Evolutionary conservation across 1,140 invertebrate genomes (phyloP).

Genomic region (Hetaerina americana): DNA sequence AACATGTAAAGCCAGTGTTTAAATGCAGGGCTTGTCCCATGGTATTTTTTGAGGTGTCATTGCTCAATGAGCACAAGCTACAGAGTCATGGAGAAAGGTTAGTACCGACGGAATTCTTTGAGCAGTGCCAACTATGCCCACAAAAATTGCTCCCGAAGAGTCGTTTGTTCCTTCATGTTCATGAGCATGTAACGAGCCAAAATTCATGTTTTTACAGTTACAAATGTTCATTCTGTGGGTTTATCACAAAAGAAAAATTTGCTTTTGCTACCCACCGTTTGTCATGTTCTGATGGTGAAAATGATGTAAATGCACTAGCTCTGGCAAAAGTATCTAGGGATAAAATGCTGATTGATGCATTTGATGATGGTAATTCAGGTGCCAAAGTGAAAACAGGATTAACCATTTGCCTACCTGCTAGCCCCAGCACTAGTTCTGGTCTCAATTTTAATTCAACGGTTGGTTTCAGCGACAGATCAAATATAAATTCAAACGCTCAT

Average conservation of each 20-base stretch:
- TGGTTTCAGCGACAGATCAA: not conserved
- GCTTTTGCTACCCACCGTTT: conserved; percentile 5
- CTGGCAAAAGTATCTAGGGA: not conserved
- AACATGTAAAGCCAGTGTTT: conserved; percentile 8
- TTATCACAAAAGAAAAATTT: not conserved
- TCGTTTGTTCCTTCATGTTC: conserved; percentile 6
- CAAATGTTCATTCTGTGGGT: conserved; percentile 7
- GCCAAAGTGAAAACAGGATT: not conserved
- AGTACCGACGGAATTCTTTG: not conserved
- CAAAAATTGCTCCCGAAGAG: conserved; percentile 6
- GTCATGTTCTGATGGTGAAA: not conserved
- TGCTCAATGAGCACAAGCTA: conserved; percentile 7
- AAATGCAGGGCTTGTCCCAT: conserved; percentile 9
- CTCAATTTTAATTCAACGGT: not conserved
- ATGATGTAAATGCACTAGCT: not conserved
- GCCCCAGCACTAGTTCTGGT: not conserved
- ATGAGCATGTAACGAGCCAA: not conserved
- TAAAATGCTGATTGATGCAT: too few species aligned
- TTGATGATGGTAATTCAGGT: not conserved
- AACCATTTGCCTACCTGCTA: not conserved
- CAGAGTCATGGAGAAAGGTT: not conserved
- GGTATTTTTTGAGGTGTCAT: conserved; percentile 3
- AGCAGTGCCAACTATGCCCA: conserved; percentile 11
- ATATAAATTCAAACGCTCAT: not conserved
- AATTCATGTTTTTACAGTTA: conserved; percentile 1